Conservation (phyloP, 53 echinoderm and acorn worm genomes). For the Astropecten irregularis region DNA sequence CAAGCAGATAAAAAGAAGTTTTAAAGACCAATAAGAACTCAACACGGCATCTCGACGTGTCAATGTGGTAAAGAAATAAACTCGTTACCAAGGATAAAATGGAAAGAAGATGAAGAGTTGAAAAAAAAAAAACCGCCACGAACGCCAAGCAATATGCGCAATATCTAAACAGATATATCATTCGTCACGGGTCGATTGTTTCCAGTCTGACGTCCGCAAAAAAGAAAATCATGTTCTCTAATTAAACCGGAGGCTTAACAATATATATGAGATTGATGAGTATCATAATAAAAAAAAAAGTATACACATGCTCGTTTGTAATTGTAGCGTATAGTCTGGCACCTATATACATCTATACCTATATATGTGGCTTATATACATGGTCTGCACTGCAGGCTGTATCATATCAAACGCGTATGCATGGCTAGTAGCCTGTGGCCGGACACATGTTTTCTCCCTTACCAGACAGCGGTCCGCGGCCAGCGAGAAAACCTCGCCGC, state of each 20-base stretch:
- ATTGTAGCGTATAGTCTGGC: not conserved
- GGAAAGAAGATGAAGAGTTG: not conserved
- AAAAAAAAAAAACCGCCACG: not conserved
- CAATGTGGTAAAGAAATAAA: constrained; percentile 18
- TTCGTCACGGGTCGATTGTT: not conserved
- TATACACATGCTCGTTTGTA: not conserved
- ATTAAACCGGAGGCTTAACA: constrained; percentile 19
- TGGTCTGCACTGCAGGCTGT: too few relatives aligned
- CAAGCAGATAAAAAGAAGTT: too few relatives aligned
- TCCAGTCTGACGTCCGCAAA: not conserved
- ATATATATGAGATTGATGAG: constrained; percentile 5
- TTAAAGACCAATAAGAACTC: too few relatives aligned
- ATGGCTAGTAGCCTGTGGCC: constrained; percentile 32
- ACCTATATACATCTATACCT: too few relatives aligned
- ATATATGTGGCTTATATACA: too few relatives aligned
- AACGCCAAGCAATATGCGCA: not conserved
- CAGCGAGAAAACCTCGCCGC: not conserved
- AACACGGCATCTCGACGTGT: too few relatives aligned
- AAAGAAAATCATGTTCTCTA: constrained; percentile 1
- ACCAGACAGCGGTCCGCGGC: not conserved
- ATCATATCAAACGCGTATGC: too few relatives aligned
- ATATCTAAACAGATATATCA: not conserved
- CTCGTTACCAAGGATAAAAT: not conserved
- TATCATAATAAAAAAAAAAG: too few relatives aligned
- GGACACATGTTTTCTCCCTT: constrained; percentile 54